Evolutionary conservation across 2,113 vertebrate genomes (phyloP).

Genomic region (Genyomyrus donnyi): DNA sequence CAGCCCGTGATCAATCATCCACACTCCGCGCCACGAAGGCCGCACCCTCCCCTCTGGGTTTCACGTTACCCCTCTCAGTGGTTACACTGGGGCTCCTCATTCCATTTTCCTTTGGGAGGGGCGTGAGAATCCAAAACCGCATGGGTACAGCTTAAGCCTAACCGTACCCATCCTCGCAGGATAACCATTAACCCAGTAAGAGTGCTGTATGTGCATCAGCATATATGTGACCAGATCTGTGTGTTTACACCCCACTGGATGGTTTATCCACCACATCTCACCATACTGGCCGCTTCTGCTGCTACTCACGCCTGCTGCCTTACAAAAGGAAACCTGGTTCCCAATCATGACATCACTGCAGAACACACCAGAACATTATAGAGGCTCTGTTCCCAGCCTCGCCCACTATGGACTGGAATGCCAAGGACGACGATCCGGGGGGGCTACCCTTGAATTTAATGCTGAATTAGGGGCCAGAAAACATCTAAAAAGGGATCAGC

Average conservation of each 20-base stretch:
- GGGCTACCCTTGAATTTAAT: neutral
- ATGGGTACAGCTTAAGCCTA: neutral
- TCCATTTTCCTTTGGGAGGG: constrained; percentile 13
- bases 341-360: constrained; percentile 20
- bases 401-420: neutral
- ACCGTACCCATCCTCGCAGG: neutral
- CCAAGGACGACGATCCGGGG: neutral
- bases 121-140: neutral
- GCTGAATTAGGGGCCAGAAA: neutral
- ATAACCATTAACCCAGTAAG: constrained; percentile 21
- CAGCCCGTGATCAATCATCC: constrained; percentile 29
- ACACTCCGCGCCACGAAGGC: neutral
- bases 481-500: neutral
- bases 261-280: constrained; percentile 29
- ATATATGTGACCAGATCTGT: constrained; percentile 21
- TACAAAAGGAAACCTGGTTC: constrained; percentile 35
- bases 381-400: constrained; percentile 1
- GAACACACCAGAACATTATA: neutral
- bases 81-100: neutral
- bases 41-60: constrained; percentile 21
- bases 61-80: constrained; percentile 27
- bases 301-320: constrained; percentile 27
- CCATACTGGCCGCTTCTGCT: constrained; percentile 18
- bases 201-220: constrained; percentile 13
- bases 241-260: constrained; percentile 24